Conservation (phyloP, 2,797 vertebrate genomes). For the Corythornis leucogaster region DNA sequence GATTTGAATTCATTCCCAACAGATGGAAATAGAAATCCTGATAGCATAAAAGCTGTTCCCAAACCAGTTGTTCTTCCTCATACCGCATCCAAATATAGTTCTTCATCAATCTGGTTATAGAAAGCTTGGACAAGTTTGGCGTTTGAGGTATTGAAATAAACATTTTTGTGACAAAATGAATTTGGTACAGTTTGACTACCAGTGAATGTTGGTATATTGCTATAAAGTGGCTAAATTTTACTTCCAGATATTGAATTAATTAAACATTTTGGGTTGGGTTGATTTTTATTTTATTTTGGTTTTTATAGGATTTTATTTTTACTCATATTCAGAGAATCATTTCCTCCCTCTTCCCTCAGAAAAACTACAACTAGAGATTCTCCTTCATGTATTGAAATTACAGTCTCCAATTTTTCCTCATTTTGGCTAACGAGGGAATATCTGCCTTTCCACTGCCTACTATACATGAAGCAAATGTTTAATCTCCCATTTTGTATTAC, state of each 20-base stretch:
- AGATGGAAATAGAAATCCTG: slow-evolving; percentile 49
- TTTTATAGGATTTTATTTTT: not conserved
- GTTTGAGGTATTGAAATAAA: not conserved
- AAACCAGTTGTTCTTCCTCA: slow-evolving; percentile 18
- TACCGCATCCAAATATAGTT: not conserved
- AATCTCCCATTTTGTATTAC: not conserved
- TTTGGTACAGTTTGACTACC: slow-evolving; percentile 1
- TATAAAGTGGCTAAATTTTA: not conserved
- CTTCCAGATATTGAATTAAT: slow-evolving; percentile 9
- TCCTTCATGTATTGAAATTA: not conserved
- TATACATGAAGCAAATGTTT: not conserved
- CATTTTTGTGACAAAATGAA: not conserved
- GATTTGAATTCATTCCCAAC: slow-evolving; percentile 22
- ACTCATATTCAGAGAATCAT: slow-evolving; percentile 46
- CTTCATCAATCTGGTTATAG: slow-evolving; percentile 31
- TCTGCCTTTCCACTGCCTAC: not conserved
- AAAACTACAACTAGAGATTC: not conserved
- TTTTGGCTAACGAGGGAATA: not conserved
- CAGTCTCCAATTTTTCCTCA: not conserved
- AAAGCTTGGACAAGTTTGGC: not conserved
- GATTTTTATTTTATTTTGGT: too few relatives aligned
- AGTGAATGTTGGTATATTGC: not conserved
- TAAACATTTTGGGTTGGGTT: too few relatives aligned
- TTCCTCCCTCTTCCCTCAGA: not conserved
- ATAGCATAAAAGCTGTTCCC: not conserved